Percentiles rank a stretch among this genome's conserved stretches.
These are phyloP conservation scores for Chaetodon trifascialis DNA, from an alignment of 2,113 vertebrate genomes.

Conservation along the genomic window DNA sequence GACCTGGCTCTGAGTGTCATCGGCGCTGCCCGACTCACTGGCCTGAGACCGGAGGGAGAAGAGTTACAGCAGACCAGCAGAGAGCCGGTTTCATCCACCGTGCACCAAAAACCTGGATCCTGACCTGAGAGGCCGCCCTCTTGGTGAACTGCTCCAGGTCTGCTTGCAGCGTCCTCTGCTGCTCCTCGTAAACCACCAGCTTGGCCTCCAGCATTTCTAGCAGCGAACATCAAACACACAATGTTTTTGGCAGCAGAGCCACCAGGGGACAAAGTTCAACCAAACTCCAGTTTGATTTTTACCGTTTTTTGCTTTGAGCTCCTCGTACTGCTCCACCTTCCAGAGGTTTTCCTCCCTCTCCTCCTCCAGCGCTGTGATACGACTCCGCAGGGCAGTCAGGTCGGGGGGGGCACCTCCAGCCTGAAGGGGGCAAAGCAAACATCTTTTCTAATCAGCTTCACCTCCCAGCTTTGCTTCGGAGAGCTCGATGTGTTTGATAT, in stretches of 20 bases:
- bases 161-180: conserved; percentile 91
- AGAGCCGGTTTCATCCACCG: not conserved
- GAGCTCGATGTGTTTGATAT: not conserved
- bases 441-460: not conserved
- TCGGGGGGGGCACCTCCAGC: conserved; percentile 81
- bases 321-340: conserved; percentile 85
- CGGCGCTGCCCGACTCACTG: conserved; percentile 90
- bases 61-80: not conserved
- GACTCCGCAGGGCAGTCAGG: conserved; percentile 78
- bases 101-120: not conserved
- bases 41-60: conserved; percentile 71
- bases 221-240: not conserved
- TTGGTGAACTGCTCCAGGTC: conserved; percentile 94
- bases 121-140: conserved; percentile 91
- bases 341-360: conserved; percentile 87
- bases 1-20: conserved; percentile 89
- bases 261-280: too few relatives aligned
- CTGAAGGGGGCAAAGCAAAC: conserved; percentile 60
- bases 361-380: conserved; percentile 84
- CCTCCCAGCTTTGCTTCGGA: not conserved
- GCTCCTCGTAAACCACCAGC: conserved; percentile 91
- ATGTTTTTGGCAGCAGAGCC: not conserved
- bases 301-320: conserved; percentile 88
- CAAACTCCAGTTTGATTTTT: not conserved
- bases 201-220: conserved; percentile 88